A percentile compares a stretch with the other conserved stretches of the same genome.
These are phyloP conservation scores for Ochotona princeps DNA, from an alignment of 2,113 vertebrate genomes.

Conservation along the genomic window DNA sequence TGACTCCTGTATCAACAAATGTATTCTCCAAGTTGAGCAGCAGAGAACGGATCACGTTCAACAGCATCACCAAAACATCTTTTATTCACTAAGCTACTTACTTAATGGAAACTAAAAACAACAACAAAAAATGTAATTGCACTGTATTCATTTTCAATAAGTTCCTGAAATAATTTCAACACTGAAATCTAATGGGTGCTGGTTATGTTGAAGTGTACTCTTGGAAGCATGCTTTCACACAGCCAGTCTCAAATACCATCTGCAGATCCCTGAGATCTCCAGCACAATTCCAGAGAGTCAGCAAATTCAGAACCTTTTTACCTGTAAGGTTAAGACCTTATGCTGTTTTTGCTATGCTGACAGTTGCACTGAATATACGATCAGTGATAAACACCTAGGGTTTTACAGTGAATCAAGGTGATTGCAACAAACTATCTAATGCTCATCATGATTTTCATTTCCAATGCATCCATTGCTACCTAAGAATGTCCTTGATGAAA, in stretches of 20 bases:
- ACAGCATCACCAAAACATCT: background rate
- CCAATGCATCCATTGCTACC: background rate
- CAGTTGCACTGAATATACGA: background rate
- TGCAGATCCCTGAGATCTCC: background rate
- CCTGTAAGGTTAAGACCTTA: background rate
- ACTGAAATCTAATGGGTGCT: background rate
- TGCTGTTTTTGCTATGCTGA: background rate
- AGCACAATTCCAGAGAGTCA: background rate
- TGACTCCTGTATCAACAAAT: background rate
- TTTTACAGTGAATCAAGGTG: background rate
- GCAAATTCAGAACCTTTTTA: background rate
- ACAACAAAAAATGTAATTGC: background rate
- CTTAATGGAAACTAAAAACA: background rate
- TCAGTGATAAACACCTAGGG: background rate
- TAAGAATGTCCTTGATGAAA: background rate
- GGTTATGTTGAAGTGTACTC: background rate
- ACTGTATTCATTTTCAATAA: background rate
- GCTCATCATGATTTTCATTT: background rate
- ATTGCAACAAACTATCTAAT: background rate
- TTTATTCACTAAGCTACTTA: background rate
- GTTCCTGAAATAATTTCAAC: background rate
- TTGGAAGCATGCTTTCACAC: background rate
- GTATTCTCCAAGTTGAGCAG: background rate
- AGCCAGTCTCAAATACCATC: background rate
- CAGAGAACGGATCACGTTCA: background rate